Conservation (phyloP, 64 coral and sea anemone genomes). For the Porites australiensis region DNA sequence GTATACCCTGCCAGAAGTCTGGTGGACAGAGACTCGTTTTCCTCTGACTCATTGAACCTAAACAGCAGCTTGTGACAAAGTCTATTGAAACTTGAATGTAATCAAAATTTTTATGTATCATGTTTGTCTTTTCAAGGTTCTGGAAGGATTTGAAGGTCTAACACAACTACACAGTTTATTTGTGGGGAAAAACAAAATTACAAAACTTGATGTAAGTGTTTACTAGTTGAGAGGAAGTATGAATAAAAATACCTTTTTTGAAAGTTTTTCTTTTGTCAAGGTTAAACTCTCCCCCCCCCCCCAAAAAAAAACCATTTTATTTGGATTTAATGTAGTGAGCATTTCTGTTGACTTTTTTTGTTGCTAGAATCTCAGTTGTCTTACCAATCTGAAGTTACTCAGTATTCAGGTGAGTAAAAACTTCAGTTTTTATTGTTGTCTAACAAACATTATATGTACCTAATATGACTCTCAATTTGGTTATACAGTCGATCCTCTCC, state of each 20-base stretch:
- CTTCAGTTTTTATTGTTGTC: too few relatives aligned
- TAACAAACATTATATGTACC: neutral
- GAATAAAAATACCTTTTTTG: neutral
- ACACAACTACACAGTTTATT: slow-evolving; percentile 88
- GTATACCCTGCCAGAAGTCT: too few relatives aligned
- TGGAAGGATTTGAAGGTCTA: slow-evolving; percentile 84
- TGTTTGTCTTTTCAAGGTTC: slow-evolving; percentile 39
- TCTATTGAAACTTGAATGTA: too few relatives aligned
- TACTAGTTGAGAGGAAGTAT: neutral
- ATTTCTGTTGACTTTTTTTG: neutral
- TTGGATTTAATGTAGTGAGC: neutral
- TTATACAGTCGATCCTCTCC: too few relatives aligned
- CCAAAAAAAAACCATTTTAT: neutral
- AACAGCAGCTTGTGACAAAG: too few relatives aligned
- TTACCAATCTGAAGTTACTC: slow-evolving; percentile 82
- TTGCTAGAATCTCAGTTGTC: slow-evolving; percentile 82
- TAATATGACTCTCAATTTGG: too few relatives aligned
- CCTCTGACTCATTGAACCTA: too few relatives aligned
- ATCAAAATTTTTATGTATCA: too few relatives aligned
- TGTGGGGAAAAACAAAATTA: slow-evolving; percentile 99
- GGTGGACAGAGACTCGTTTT: too few relatives aligned
- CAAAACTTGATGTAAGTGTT: slow-evolving; percentile 82
- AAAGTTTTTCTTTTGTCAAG: too few relatives aligned
- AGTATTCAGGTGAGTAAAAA: slow-evolving; percentile 89
- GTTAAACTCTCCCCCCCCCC: too few relatives aligned